These are phyloP conservation scores for Drosophila equinoxialis DNA, from an alignment of 1,140 invertebrate species.

Conservation along the genomic window DNA sequence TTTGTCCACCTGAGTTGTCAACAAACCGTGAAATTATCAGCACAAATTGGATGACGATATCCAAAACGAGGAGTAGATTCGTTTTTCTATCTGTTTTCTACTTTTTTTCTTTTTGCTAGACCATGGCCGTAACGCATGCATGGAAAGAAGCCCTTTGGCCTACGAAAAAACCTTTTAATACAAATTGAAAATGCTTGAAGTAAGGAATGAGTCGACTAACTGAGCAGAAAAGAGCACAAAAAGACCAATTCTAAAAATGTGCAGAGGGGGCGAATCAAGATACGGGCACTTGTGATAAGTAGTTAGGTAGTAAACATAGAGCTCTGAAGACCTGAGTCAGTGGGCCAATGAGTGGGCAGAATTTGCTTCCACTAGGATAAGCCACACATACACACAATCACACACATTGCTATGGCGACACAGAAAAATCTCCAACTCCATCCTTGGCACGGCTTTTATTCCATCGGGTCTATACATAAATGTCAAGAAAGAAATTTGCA, in stretches of 20 bases:
- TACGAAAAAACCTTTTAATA: conserved; percentile 76
- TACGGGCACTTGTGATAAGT: conserved; percentile 58
- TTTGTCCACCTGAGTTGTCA: conserved; percentile 80
- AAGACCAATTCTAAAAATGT: conserved; percentile 55
- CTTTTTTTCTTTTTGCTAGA: conserved; percentile 31
- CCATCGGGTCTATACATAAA: conserved; percentile 49
- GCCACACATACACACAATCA: not conserved
- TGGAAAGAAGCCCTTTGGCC: conserved; percentile 62
- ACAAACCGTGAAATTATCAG: conserved; percentile 82
- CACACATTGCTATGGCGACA: conserved; percentile 44
- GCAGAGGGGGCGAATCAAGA: conserved; percentile 1
- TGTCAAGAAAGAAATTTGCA: conserved; percentile 66
- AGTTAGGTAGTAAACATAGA: conserved; percentile 27
- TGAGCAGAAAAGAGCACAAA: conserved; percentile 44
- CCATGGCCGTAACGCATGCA: conserved; percentile 37
- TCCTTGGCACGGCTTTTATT: conserved; percentile 16
- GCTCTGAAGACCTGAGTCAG: conserved; percentile 32
- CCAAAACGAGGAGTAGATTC: conserved; percentile 46
- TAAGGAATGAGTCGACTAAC: not conserved
- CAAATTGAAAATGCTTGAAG: conserved; percentile 73
- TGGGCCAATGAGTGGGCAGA: conserved; percentile 58
- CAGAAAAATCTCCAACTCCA: conserved; percentile 15
- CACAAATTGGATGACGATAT: conserved; percentile 73
- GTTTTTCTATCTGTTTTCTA: conserved; percentile 45
- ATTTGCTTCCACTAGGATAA: conserved; percentile 34